Conservation (phyloP, 2,113 vertebrate species). For the Crotalus viridis region DNA sequence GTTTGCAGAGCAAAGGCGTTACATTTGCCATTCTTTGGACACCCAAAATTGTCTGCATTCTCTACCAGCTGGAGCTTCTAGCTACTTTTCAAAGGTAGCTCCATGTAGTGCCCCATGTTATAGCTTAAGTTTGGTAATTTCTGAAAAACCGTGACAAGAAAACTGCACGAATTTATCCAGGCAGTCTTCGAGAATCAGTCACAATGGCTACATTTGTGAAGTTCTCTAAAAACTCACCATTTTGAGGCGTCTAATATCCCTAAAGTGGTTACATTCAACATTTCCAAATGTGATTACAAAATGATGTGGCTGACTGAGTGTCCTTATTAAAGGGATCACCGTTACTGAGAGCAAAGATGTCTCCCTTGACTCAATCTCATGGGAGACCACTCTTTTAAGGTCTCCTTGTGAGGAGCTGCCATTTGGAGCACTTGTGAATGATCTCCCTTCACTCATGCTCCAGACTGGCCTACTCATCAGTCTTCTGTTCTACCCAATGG, state of each 20-base stretch:
- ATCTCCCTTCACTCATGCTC: background rate
- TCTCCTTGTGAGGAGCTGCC: background rate
- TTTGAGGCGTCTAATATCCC: background rate
- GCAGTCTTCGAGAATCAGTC: background rate
- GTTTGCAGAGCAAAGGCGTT: too few species aligned
- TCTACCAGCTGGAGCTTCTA: background rate
- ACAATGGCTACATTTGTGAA: background rate
- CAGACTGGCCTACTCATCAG: background rate
- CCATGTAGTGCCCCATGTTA: background rate
- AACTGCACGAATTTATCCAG: background rate
- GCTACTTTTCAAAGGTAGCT: background rate
- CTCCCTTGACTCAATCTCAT: background rate
- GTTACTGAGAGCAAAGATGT: background rate
- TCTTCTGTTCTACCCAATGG: background rate
- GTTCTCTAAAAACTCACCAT: background rate
- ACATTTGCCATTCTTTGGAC: too few species aligned
- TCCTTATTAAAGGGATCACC: background rate
- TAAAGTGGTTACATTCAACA: background rate
- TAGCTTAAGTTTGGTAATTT: background rate
- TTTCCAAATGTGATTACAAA: background rate
- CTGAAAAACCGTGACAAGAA: background rate
- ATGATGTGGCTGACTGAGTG: background rate
- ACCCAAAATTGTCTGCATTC: background rate
- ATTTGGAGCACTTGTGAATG: background rate
- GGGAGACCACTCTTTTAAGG: background rate